Evolutionary conservation across 2,888 invertebrate species (phyloP).

Genomic region (Phalangium opilio): DNA sequence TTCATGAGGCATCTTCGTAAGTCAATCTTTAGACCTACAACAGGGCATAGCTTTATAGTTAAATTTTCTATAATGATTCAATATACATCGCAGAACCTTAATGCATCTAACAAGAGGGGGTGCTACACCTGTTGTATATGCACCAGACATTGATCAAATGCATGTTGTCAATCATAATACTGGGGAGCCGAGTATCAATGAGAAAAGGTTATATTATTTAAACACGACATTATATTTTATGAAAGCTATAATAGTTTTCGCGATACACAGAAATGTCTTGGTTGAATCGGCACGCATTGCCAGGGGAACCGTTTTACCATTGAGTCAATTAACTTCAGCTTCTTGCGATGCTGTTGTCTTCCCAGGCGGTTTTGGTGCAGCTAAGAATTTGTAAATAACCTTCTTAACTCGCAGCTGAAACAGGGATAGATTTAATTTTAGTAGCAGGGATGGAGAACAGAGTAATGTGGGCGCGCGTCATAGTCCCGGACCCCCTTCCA

Average conservation of each 20-base stretch:
- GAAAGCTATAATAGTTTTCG: background rate
- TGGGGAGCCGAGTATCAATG: constrained; percentile 26
- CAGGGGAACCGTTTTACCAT: constrained; percentile 31
- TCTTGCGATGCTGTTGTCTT: constrained; percentile 39
- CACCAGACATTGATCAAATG: constrained; percentile 35
- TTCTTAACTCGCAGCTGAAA: too few relatives aligned
- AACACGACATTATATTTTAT: background rate
- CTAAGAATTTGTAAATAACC: constrained; percentile 38
- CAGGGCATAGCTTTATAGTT: background rate
- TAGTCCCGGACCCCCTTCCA: too few relatives aligned
- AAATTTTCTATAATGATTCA: background rate
- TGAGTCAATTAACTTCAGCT: constrained; percentile 31
- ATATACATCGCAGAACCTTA: constrained; percentile 17
- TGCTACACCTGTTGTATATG: constrained; percentile 34
- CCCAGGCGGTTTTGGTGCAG: constrained; percentile 43
- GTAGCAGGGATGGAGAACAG: too few relatives aligned
- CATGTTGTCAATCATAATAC: constrained; percentile 36
- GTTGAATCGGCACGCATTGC: constrained; percentile 41
- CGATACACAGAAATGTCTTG: constrained; percentile 35
- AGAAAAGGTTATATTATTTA: constrained; percentile 6
- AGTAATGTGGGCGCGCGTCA: too few relatives aligned
- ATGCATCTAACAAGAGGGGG: constrained; percentile 33
- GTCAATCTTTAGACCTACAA: constrained; percentile 14
- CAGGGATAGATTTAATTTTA: too few relatives aligned
- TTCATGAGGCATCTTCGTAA: constrained; percentile 39